Evolutionary conservation across 2,797 vertebrate genomes (phyloP).

Genomic region (Ptychobarbus kaznakovi): DNA sequence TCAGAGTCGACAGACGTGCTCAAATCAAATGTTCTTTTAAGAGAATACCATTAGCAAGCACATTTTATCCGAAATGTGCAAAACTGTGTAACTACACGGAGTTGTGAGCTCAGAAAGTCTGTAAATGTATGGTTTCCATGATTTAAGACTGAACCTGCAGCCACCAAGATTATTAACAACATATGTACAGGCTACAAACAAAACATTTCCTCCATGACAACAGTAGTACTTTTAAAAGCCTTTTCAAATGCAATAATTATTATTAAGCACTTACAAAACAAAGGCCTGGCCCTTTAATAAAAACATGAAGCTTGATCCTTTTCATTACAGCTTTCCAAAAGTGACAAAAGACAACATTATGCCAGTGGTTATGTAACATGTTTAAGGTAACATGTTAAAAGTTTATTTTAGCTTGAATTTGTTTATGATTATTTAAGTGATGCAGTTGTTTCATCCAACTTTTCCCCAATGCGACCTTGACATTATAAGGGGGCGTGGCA

Average conservation of each 20-base stretch:
- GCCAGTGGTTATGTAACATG: neutral
- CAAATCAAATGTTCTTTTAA: conserved; percentile 58
- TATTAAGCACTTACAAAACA: neutral
- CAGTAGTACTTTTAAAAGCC: neutral
- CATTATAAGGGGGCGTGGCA: conserved; percentile 72
- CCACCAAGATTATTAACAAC: neutral
- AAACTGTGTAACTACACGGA: neutral
- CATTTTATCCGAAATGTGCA: neutral
- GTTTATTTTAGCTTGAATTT: neutral
- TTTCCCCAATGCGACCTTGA: conserved; percentile 74
- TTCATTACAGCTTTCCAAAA: neutral
- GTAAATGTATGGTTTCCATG: neutral
- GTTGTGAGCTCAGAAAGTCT: neutral
- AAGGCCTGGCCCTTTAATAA: neutral
- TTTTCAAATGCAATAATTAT: neutral
- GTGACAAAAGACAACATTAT: neutral
- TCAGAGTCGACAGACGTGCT: conserved; percentile 66
- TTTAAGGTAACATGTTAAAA: neutral
- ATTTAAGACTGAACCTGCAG: neutral
- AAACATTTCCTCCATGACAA: neutral
- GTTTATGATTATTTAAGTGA: conserved; percentile 21
- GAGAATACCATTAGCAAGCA: neutral
- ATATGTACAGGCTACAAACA: too few relatives aligned
- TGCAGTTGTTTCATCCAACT: neutral
- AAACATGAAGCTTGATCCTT: neutral